These are phyloP conservation scores for Sterrhoptilus dennistouni DNA, from an alignment of 2,113 vertebrate species.

Conservation along the genomic window DNA sequence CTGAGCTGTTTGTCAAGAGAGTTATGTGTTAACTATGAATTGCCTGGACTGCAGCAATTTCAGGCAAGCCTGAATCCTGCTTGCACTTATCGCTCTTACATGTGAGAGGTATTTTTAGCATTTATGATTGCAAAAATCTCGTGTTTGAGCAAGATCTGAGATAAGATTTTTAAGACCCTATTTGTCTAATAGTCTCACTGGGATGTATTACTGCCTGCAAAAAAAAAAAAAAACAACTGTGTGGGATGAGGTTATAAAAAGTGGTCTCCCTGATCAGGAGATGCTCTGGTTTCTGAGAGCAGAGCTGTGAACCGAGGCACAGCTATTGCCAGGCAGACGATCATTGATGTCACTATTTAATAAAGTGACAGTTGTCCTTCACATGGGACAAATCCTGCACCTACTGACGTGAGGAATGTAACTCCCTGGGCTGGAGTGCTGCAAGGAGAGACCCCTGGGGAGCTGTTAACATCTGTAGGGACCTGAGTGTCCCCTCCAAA, in stretches of 20 bases:
- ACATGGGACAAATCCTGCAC: not conserved
- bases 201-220: slow-evolving; percentile 8
- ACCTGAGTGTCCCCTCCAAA: slow-evolving; percentile 1
- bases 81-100: not conserved
- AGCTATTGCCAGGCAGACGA: not conserved
- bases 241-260: slow-evolving; percentile 12
- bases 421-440: not conserved
- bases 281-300: not conserved
- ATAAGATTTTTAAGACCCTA: slow-evolving; percentile 36
- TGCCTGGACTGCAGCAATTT: not conserved
- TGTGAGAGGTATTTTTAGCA: not conserved
- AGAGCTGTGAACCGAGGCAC: not conserved
- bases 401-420: not conserved
- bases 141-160: slow-evolving; percentile 42
- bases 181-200: slow-evolving; percentile 51
- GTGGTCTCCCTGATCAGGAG: not conserved
- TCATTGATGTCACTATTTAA: slow-evolving; percentile 28
- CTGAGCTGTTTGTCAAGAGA: slow-evolving; percentile 42
- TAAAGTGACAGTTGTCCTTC: slow-evolving; percentile 35
- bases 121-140: slow-evolving; percentile 53
- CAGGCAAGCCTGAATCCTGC: not conserved
- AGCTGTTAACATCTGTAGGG: not conserved
- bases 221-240: not conserved
- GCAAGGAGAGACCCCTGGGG: not conserved
- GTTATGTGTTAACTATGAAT: not conserved